Evolutionary conservation across 2,113 vertebrate genomes (phyloP).

Genomic region (Phalacrocorax carbo): DNA sequence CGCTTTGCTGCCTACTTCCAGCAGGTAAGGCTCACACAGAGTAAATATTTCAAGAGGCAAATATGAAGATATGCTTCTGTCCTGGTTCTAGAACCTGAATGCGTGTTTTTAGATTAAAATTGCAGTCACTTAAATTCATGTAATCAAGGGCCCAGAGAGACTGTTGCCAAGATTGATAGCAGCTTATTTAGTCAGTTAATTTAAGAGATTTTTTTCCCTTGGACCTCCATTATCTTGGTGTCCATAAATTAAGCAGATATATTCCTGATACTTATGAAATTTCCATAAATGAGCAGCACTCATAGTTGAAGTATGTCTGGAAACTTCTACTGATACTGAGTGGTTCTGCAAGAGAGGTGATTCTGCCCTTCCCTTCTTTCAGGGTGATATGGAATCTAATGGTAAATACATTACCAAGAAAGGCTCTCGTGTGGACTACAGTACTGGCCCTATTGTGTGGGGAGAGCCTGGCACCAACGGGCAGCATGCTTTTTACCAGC

Average conservation of each 20-base stretch:
- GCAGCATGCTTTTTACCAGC: conserved; percentile 97
- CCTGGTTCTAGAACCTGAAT: neutral
- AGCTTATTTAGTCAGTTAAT: neutral
- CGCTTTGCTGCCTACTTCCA: conserved; percentile 99
- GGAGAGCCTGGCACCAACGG: conserved; percentile 97
- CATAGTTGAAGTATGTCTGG: neutral
- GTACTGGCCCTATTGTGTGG: conserved; percentile 95
- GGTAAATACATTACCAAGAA: conserved; percentile 92
- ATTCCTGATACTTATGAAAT: neutral
- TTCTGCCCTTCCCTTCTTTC: neutral
- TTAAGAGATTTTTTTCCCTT: neutral
- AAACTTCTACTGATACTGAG: neutral
- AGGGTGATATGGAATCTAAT: conserved; percentile 99
- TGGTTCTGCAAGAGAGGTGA: neutral
- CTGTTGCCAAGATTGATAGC: accelerated
- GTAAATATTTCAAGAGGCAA: neutral
- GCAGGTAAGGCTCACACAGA: conserved; percentile 78
- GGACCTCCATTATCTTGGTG: neutral
- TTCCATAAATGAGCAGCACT: neutral
- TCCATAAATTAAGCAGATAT: neutral
- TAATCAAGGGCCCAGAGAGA: neutral
- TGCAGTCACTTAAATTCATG: neutral
- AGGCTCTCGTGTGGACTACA: conserved; percentile 84
- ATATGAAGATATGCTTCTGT: neutral
- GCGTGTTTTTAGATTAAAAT: neutral